phyloP scores from a whole-genome alignment of 2,888 invertebrate species.

The Rosalia funebris region DNA sequence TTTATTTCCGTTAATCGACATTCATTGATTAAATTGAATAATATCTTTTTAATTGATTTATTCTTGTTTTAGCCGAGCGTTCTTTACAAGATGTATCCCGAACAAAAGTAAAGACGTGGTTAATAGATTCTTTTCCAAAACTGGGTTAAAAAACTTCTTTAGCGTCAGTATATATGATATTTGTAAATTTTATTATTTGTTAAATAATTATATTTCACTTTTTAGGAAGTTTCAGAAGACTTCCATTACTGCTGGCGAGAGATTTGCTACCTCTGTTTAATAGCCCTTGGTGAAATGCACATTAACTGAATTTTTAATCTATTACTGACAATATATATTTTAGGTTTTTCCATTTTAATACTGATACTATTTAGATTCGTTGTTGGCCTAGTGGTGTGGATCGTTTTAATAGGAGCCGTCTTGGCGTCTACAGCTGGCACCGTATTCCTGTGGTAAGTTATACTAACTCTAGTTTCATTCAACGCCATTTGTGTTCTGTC shows the following conservation, averaged over 20 bases:
- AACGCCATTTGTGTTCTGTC: too few relatives aligned
- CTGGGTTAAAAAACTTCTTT: slow-evolving; percentile 67
- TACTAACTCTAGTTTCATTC: too few relatives aligned
- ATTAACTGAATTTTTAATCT: too few relatives aligned
- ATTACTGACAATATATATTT: slow-evolving; percentile 46
- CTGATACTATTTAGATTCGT: slow-evolving; percentile 69
- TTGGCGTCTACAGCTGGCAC: slow-evolving; percentile 67
- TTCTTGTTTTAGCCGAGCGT: slow-evolving; percentile 61
- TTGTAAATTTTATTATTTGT: too few relatives aligned
- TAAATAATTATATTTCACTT: slow-evolving; percentile 36
- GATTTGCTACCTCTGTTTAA: slow-evolving; percentile 69
- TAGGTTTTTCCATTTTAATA: slow-evolving; percentile 68
- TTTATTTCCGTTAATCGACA: too few relatives aligned
- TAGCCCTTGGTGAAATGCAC: slow-evolving; percentile 68
- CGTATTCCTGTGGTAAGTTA: slow-evolving; percentile 70
- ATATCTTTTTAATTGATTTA: too few relatives aligned
- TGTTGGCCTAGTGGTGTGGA: slow-evolving; percentile 71
- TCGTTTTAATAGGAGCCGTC: slow-evolving; percentile 68
- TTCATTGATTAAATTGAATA: too few relatives aligned
- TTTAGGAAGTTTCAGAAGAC: slow-evolving; percentile 71
- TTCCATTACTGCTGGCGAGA: slow-evolving; percentile 70
- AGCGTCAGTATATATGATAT: slow-evolving; percentile 57
- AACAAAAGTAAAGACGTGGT: slow-evolving; percentile 60
- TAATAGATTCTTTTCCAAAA: slow-evolving; percentile 64
- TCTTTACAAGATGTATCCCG: slow-evolving; percentile 68